phyloP scores from a whole-genome alignment of 2,888 invertebrate species.

The Brachypalpus laphriformis region DNA sequence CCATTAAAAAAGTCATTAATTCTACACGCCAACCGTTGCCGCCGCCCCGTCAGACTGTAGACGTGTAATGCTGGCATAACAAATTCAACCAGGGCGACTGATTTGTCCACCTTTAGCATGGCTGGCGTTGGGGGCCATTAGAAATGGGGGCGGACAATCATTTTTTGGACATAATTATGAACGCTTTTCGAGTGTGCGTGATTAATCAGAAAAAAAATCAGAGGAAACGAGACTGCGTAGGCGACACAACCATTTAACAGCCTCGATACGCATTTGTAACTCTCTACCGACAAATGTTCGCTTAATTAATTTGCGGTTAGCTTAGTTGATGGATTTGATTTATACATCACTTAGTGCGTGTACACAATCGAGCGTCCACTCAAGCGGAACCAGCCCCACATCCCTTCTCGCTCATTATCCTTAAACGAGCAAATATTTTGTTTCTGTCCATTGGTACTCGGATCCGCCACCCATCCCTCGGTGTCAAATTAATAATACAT shows the following conservation, averaged over 20 bases:
- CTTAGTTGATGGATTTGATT: conserved; percentile 40
- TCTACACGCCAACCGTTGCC: conserved; percentile 21
- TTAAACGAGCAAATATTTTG: conserved; percentile 41
- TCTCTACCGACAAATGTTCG: conserved; percentile 48
- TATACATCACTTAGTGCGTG: conserved; percentile 27
- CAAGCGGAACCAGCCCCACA: background rate
- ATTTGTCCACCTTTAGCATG: conserved; percentile 64
- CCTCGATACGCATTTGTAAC: conserved; percentile 1
- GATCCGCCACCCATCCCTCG: conserved; percentile 2
- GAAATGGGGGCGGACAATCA: conserved; percentile 45
- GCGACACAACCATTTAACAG: conserved; percentile 25
- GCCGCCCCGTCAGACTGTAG: conserved; percentile 11
- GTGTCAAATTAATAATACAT: conserved; percentile 75
- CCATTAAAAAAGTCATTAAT: conserved; percentile 61
- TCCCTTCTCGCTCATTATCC: background rate
- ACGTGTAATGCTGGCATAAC: conserved; percentile 19
- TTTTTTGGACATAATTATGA: conserved; percentile 36
- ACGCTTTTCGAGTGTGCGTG: conserved; percentile 9
- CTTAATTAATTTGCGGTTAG: conserved; percentile 57
- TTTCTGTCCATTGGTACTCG: background rate
- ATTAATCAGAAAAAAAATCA: conserved; percentile 13
- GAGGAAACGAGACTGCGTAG: conserved; percentile 2
- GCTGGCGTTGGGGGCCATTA: conserved; percentile 22
- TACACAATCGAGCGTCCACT: background rate
- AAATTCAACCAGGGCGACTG: conserved; percentile 37